Base-by-base conservation (phyloP, 2,888 invertebrate species). In the Ischnus inquisitorius region DNA sequence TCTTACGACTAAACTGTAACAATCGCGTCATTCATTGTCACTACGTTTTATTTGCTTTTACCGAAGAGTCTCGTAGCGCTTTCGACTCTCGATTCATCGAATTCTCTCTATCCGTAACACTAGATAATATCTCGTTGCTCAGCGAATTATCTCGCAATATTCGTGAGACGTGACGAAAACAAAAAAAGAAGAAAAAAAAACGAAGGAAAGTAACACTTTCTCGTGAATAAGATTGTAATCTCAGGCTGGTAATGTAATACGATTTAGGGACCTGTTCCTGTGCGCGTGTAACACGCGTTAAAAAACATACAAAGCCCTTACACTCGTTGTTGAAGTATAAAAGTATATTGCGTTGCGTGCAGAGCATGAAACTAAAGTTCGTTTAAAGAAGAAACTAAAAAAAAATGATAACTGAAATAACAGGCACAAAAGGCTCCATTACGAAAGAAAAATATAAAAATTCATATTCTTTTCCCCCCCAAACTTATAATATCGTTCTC, bases 401-500 rank as follows among this genome's bases (percentile, higher is more conserved):
- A 69, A 46, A 54, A 46, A 34, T 12, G 25, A 62, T 41, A 34
- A 22, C 8, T 57, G 25, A 62, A 41, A 65, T 68, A 65, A 81
- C 76, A 85, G 87, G 86, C 83, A 83, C 82, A 86, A 88, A 72
- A 67, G 57, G 68, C 85, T 81, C 79, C 67, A 81, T 79, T 71
- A 72, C 28, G 80, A 51, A 72, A 64, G 51, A 72, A 74, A 16
- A 79, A 82, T 82, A 84, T 64, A 79, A 83, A 79, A 12, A 75
- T 64, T 60, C 72, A 51, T 19, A 76, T 79, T 75, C 51, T 71
- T 83, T 75, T 82, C 34, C 68, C n/a, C 39, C 62, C 48, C 28
- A 75, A 81, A 77, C 62, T 79, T 80, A 41, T 89, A 86, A 88
- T 88, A 84, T 79, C 71, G 86, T 86, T 80, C 86, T 85, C 86